Base-by-base conservation (phyloP, 2,888 invertebrate genomes). In the Chloroclysta siterata region DNA sequence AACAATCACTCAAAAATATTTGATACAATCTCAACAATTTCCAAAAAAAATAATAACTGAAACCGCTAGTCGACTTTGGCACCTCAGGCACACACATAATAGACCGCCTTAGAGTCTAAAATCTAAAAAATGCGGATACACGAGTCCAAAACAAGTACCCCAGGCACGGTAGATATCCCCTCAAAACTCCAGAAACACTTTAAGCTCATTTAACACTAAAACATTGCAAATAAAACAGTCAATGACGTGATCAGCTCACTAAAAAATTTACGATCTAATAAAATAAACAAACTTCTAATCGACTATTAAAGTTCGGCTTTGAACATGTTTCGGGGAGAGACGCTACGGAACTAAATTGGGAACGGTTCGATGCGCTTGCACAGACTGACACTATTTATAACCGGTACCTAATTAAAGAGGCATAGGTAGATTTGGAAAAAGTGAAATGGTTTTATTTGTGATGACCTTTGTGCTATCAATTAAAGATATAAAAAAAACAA, bases 211-310 rank as follows among this genome's bases (percentile, higher is more conserved):
- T 1, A n/a, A 42, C 15, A 51, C 28, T 51, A 36, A 29, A 22
- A 56, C 28, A 47, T 29, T 22, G 28, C 36, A 14, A 29, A 29
- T 29, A 28, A 29, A 29, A 22, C 39, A 13, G 39, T 53, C 46
- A 56, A 60, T 51, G 63, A 53, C 63, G 65, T 57, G 66, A 58
- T 56, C 28, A 61, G 60, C 47, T 58, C 54, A 65, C 52, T 63
- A 63, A 66, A 62, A 51, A 17, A 60, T 70, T 66, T 36, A 65
- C 71, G 51, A 54, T 58, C 44, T 58, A 63, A 59, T 63, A 65
- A 66, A 42, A 67, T 72, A 74, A 74, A 71, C 73, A 69, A 55
- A 33, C 61, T 28, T 54, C 69, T 68, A 68, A 71, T 68, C 59
- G 62, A 17, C 60, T 53, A 64, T 63, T 53, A 64, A 63, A 60